phyloP scores from a whole-genome alignment of 2,113 vertebrate genomes.

The Corythaeola cristata region DNA sequence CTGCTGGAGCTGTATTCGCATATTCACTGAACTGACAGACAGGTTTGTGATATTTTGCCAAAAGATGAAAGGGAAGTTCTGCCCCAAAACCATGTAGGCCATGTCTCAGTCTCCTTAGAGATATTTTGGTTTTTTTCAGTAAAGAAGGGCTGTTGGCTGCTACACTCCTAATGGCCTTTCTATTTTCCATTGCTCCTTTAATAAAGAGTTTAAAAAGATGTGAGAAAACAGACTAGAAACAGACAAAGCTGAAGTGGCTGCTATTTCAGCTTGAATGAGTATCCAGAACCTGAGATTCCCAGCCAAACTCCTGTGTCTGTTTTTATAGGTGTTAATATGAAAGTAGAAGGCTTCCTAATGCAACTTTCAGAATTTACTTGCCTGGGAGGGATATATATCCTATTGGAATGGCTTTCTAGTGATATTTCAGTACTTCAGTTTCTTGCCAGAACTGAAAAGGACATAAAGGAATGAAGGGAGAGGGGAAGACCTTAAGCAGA shows the following conservation, averaged over 20 bases:
- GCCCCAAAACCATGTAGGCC: not conserved
- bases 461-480: not conserved
- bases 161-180: not conserved
- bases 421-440: not conserved
- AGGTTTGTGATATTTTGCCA: not conserved
- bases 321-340: not conserved
- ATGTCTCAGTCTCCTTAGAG: not conserved
- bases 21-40: not conserved
- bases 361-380: not conserved
- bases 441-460: not conserved
- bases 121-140: not conserved
- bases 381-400: not conserved
- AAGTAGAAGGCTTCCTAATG: not conserved
- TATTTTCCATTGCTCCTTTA: not conserved
- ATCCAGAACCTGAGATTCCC: not conserved
- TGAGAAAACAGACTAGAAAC: not conserved
- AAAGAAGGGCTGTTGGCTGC: not conserved
- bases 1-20: not conserved
- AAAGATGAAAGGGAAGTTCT: not conserved
- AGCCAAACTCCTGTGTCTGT: not conserved
- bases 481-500: not conserved
- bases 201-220: not conserved
- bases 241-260: not conserved
- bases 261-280: not conserved
- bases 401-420: not conserved